Evolutionary conservation across 2,888 invertebrate genomes (phyloP), one percentile per base, ranked within the genome.

Genomic region (Panzeria rudis): DNA sequence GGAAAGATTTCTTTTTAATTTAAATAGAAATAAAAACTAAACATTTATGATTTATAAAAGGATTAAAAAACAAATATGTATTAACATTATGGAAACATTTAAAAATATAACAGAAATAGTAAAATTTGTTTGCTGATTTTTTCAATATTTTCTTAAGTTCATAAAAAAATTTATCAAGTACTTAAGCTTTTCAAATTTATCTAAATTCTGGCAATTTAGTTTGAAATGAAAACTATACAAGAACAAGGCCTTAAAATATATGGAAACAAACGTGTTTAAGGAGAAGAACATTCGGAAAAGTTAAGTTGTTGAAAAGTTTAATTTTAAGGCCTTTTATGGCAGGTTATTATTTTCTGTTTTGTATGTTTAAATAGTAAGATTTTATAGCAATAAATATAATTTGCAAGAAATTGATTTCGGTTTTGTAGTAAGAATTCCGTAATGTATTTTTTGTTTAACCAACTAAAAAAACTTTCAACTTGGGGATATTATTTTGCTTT

Each of bases 291-390:
- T 61, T 20, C 6, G 25, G 13, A 38, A 32, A 75, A 41, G 11
- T 38, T 1, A 7, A 41, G 25, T 17, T 35, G 17, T 41, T 15
- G 47, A 62, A 54, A 23, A 50, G 4, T 52, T 66, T 17, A 44
- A 59, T 78, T 84, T 73, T 82, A 85, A 85, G 85, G 85, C 85
- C 85, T 85, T 82, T 85, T 54, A 75, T 82, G 85, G 85, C 82
- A 85, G 85, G 85, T 79, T 80, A 76, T 35, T 80, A 44, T 64
- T 62, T 72, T 61, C 47, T n/a, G n/a, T 54, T 68, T 73, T 76
- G 6, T 71, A 52, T 68, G 0, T 44, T 44, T 66, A 77, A 54
- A 71, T 62, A 47, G 73, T 44, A 69, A 47, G 11, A 17, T 20
- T 71, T 68, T 71, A 64, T 79, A 59, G 52, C 50, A 61, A 72